Percentiles rank a stretch among this genome's conserved stretches.
These are phyloP conservation scores for Gymnorhina tibicen DNA, from an alignment of 2,113 vertebrate genomes.

Conservation along the genomic window DNA sequence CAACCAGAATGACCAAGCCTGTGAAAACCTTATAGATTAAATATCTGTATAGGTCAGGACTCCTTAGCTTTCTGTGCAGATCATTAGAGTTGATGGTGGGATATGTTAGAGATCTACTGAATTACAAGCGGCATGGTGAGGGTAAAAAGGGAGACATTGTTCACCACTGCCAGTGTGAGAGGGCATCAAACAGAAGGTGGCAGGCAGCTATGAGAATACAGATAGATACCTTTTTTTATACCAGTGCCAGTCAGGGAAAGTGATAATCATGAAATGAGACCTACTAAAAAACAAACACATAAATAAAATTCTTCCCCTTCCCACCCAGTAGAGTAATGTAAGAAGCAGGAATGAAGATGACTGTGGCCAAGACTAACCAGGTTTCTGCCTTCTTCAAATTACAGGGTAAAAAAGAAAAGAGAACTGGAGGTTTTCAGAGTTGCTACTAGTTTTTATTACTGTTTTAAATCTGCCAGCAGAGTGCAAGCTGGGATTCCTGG, in stretches of 20 bases:
- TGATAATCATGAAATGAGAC: neutral
- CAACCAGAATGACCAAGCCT: neutral
- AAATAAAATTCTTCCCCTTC: neutral
- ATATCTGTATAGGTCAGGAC: neutral
- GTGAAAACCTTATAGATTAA: neutral
- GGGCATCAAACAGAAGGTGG: neutral
- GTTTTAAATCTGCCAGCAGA: neutral
- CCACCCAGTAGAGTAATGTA: neutral
- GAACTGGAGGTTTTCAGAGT: neutral
- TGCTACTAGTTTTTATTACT: neutral
- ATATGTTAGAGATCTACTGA: neutral
- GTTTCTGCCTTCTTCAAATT: neutral
- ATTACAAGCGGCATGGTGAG: neutral
- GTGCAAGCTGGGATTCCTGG: neutral
- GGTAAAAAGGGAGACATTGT: neutral
- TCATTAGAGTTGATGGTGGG: neutral
- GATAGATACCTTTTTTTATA: neutral
- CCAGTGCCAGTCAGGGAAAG: neutral
- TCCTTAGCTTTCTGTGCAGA: neutral
- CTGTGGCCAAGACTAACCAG: neutral
- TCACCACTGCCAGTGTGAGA: neutral
- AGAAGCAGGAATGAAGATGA: rapidly evolving
- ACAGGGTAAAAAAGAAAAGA: neutral
- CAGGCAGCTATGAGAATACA: neutral
- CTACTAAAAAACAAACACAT: neutral